These are phyloP conservation scores for Ageneiosus marmoratus DNA, from an alignment of 2,113 vertebrate genomes.

Conservation along the genomic window DNA sequence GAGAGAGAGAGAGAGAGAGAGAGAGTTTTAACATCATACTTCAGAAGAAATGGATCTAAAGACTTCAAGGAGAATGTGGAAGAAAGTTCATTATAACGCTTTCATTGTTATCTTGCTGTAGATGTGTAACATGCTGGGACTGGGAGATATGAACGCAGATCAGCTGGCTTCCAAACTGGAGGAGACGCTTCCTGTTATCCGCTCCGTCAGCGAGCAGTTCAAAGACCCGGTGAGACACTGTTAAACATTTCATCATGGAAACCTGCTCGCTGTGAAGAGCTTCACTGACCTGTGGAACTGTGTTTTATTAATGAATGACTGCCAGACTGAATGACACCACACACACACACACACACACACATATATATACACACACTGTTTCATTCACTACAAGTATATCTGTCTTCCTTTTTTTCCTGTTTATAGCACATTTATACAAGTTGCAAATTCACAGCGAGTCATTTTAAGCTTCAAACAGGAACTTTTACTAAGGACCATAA, in stretches of 20 bases:
- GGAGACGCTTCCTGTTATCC: slow-evolving; percentile 90
- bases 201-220: slow-evolving; percentile 94
- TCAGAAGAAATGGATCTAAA: not conserved
- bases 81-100: not conserved
- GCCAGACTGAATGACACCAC: no score
- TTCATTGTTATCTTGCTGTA: slow-evolving; percentile 49
- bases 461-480: not conserved
- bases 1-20: no score
- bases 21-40: not conserved
- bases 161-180: slow-evolving; percentile 92
- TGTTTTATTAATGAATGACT: no score
- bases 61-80: not conserved
- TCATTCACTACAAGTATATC: not conserved
- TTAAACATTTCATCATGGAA: not conserved
- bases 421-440: not conserved
- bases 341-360: no score
- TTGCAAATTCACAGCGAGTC: not conserved
- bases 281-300: not conserved
- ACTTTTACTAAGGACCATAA: not conserved
- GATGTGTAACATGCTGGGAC: slow-evolving; percentile 96
- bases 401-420: not conserved
- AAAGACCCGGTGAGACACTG: slow-evolving; percentile 84
- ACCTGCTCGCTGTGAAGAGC: not conserved
- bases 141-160: slow-evolving; percentile 94
- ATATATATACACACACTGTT: not conserved